Base-by-base conservation (phyloP, 2,888 invertebrate species). In the Stenurella melanura region DNA sequence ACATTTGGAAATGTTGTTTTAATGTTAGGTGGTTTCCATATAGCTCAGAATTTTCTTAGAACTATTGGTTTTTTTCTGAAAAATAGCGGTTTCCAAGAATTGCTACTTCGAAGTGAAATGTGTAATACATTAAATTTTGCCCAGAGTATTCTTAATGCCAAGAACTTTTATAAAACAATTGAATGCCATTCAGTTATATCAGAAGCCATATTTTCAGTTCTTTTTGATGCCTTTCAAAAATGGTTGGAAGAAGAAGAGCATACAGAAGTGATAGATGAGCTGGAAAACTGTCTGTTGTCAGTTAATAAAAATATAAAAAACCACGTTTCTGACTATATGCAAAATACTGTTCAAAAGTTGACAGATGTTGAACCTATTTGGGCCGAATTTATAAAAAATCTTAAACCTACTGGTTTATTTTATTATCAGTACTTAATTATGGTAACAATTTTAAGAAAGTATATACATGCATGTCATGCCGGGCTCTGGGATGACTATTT, bases 141-240 rank as follows among this genome's bases (percentile, higher is more conserved):
- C 4, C 21, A 26, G 21, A 4, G 21, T 26, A 26, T 26, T 26
- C 4, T 26, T 26, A 26, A 26, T 26, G 21, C 4, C 2, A 26
- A 26, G 4, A 26, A 26, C 21, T 26, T 26, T 26, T 26, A 26
- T 26, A 26, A 26, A 26, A 26, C 21, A 26, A 26, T 26, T 26
- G n/a, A 50, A 50, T 50, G 50, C 50, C 50, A 50, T 50, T 50
- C 50, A n/a, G 4, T 50, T 50, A 50, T 50, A n/a, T 50, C 50
- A 50, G 50, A 50, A 50, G 50, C 50, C n/a, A 50, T 50, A 50
- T 50, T 50, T 50, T 50, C 50, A 50, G 50, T 50, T 50, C 50
- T 50, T 50, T 50, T 50, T 50, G 50, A 50, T 50, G 50, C 50
- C 12, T 50, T 50, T 50, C 50, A 50, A 50, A 50, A 50, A 3